Conservation (phyloP, 1,140 invertebrate genomes). For the Hylyphantes graminicola region DNA sequence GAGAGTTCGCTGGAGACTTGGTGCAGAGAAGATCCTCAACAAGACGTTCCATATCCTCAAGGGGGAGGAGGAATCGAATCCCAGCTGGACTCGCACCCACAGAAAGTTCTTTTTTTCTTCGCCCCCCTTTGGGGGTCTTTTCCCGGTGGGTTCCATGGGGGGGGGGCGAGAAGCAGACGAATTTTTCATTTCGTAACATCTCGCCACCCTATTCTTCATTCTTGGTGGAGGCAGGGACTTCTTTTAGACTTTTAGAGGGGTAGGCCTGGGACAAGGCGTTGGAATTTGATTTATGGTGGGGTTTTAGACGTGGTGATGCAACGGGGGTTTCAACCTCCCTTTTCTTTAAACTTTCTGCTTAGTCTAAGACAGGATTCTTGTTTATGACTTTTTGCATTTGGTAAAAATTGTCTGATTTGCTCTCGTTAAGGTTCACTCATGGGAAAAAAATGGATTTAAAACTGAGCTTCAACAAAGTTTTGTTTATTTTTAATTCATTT, state of each 20-base stretch:
- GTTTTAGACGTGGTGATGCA: conserved; percentile 9
- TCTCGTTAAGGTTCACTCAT: no score
- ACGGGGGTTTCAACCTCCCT: neutral
- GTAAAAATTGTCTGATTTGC: no score
- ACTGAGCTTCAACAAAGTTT: no score
- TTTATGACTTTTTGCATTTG: no score
- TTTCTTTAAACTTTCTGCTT: no score
- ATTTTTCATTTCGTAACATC: no score
- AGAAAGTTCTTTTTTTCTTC: conserved; percentile 5
- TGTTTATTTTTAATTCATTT: no score
- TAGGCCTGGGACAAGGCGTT: conserved; percentile 25
- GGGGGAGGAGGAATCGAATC: conserved; percentile 1
- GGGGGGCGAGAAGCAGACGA: no score
- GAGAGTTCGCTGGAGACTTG: conserved; percentile 8
- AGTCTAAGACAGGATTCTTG: no score
- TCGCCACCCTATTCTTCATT: neutral
- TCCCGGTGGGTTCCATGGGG: neutral
- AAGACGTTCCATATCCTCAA: conserved; percentile 22
- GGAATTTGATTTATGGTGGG: conserved; percentile 55
- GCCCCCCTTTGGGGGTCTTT: conserved; percentile 2
- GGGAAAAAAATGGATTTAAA: no score
- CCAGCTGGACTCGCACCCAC: conserved; percentile 51
- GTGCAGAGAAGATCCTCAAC: conserved; percentile 17
- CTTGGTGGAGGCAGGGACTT: neutral
- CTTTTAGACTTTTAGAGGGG: neutral